These are phyloP conservation scores for Daboia siamensis DNA, from an alignment of 2,113 vertebrate species.

Conservation along the genomic window DNA sequence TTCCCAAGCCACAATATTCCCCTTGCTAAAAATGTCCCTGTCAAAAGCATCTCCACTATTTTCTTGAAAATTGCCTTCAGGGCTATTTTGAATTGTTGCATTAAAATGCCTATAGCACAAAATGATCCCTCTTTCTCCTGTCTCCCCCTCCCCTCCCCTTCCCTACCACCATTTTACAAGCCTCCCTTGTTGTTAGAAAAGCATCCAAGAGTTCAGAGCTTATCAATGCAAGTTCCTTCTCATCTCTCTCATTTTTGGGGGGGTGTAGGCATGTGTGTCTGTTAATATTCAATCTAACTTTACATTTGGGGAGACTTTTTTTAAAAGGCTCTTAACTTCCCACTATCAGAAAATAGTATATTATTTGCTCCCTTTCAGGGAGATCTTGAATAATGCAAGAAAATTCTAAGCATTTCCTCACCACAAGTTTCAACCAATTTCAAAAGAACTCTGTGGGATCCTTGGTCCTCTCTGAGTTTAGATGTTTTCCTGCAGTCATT, in stretches of 20 bases:
- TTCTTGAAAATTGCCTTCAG: not conserved
- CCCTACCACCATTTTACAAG: not conserved
- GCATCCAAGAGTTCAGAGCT: not conserved
- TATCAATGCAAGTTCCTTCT: not conserved
- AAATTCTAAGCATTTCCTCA: not conserved
- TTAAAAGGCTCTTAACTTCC: not conserved
- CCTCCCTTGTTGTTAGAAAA: not conserved
- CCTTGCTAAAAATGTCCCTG: not conserved
- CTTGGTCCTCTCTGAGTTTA: not conserved
- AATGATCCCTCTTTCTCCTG: not conserved
- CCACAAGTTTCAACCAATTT: not conserved
- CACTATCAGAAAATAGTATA: not conserved
- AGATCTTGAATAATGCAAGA: not conserved
- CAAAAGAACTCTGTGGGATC: not conserved
- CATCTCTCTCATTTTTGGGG: not conserved
- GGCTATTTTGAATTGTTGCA: not conserved
- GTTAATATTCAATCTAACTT: not conserved
- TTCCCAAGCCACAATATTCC: not conserved
- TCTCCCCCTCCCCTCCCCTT: not conserved
- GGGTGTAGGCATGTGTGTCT: not conserved
- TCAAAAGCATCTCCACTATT: not conserved
- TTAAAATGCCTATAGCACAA: not conserved
- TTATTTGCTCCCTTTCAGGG: not conserved
- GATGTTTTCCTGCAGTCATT: not conserved
- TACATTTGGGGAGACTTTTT: not conserved